A percentile compares a stretch with the other conserved stretches of the same genome.
Evolutionary conservation across 2,113 vertebrate species (phyloP).

Genomic region (Mormyrus iriodes): DNA sequence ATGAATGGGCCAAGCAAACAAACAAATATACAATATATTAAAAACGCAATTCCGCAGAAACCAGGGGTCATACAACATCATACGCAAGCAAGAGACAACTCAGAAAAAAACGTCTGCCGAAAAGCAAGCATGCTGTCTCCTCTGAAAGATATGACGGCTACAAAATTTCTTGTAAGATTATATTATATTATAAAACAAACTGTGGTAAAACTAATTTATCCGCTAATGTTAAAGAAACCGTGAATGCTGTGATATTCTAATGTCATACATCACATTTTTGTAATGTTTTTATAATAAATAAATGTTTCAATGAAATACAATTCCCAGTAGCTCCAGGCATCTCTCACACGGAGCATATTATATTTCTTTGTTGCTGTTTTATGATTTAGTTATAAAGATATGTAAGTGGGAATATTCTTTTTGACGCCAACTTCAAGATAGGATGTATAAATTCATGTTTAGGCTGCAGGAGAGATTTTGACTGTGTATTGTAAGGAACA

Average conservation of each 20-base stretch:
- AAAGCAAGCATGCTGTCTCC: not conserved
- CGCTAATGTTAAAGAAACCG: not conserved
- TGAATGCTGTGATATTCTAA: conserved; percentile 15
- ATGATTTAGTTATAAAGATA: conserved; percentile 16
- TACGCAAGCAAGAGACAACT: not conserved
- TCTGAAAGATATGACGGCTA: conserved; percentile 4
- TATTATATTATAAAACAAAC: conserved; percentile 8
- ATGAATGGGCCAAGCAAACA: not conserved
- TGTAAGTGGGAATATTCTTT: not conserved
- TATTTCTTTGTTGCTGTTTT: conserved; percentile 7
- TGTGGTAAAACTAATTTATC: conserved; percentile 23
- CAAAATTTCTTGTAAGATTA: conserved; percentile 7
- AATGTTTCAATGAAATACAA: conserved; percentile 14
- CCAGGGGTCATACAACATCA: not conserved
- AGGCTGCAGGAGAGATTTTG: not conserved
- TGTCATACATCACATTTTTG: conserved; percentile 17
- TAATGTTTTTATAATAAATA: conserved; percentile 14
- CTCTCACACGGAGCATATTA: not conserved
- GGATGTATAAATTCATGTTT: not conserved
- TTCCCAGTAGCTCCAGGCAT: conserved; percentile 18
- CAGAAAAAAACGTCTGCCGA: not conserved
- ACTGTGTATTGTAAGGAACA: not conserved
- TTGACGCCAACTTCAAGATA: conserved; percentile 13
- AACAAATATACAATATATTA: not conserved
- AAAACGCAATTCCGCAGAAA: not conserved